phyloP scores from a whole-genome alignment of 2,797 vertebrate genomes.

The Austrolebias charrua region DNA sequence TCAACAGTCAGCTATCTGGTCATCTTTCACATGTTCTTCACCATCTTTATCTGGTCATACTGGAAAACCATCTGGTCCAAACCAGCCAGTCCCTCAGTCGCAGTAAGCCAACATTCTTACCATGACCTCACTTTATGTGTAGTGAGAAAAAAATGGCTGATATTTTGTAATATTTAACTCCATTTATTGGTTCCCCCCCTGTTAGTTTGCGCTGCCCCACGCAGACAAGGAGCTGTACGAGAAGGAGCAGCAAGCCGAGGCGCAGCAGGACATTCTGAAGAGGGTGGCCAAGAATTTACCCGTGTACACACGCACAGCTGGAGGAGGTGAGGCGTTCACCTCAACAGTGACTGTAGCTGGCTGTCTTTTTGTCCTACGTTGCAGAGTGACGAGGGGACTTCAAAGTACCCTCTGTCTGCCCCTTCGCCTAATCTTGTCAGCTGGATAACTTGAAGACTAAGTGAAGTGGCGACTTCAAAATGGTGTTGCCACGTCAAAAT shows the following conservation, averaged over 20 bases:
- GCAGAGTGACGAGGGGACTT: no score
- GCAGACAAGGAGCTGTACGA: constrained; percentile 92
- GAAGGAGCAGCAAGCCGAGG: constrained; percentile 88
- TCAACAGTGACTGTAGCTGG: not conserved
- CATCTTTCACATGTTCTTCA: constrained; percentile 90
- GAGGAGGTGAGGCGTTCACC: constrained; percentile 79
- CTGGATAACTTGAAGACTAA: no score
- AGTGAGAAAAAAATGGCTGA: not conserved
- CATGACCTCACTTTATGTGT: not conserved
- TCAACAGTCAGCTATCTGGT: constrained; percentile 93
- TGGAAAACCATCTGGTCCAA: constrained; percentile 94
- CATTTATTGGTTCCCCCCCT: not conserved
- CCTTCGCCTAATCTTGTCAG: no score
- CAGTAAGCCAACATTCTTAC: constrained; percentile 74
- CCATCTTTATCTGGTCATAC: constrained; percentile 97
- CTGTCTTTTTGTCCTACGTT: not conserved
- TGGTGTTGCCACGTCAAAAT: no score
- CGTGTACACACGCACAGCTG: constrained; percentile 86
- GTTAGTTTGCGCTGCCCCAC: constrained; percentile 83
- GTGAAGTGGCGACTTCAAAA: no score
- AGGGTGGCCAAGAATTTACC: constrained; percentile 88
- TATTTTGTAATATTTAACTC: not conserved
- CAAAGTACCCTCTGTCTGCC: no score
- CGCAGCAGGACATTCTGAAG: constrained; percentile 89
- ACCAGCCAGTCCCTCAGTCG: constrained; percentile 87